Evolutionary conservation across 2,113 vertebrate species (phyloP).

Genomic region (Orthonyx spaldingii): DNA sequence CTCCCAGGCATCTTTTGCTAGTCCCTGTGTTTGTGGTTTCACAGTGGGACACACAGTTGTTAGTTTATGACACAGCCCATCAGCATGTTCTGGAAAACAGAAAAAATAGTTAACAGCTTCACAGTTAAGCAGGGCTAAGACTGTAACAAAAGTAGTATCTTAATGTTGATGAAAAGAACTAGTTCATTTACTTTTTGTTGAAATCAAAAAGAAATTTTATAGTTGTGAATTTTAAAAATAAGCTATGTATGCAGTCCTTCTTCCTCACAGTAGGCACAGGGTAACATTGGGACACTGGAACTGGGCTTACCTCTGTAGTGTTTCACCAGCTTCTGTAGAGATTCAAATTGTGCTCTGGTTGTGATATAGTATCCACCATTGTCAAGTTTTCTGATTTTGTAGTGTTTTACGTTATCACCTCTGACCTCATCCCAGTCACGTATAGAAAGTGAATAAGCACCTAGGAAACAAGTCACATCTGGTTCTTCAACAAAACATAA

Average conservation of each 20-base stretch:
- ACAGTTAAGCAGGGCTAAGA: neutral
- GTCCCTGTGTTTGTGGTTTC: slow-evolving; percentile 97
- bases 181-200: neutral
- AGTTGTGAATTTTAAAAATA: neutral
- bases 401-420: slow-evolving; percentile 98
- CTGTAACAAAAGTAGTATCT: neutral
- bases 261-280: neutral
- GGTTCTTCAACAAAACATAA: neutral
- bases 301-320: slow-evolving; percentile 90
- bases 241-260: neutral
- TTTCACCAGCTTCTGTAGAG: slow-evolving; percentile 93
- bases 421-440: slow-evolving; percentile 95
- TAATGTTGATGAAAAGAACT: neutral
- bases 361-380: slow-evolving; percentile 98
- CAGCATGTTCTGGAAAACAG: slow-evolving; percentile 85
- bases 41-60: slow-evolving; percentile 96
- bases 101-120: neutral
- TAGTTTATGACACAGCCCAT: slow-evolving; percentile 94
- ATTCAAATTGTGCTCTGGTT: slow-evolving; percentile 94
- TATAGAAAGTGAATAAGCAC: slow-evolving; percentile 96
- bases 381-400: slow-evolving; percentile 98
- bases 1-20: slow-evolving; percentile 98
- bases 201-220: neutral
- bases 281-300: neutral
- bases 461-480: slow-evolving; percentile 58